Base-by-base conservation (phyloP, 1,140 invertebrate species). In the Laodelphax striatellus region DNA sequence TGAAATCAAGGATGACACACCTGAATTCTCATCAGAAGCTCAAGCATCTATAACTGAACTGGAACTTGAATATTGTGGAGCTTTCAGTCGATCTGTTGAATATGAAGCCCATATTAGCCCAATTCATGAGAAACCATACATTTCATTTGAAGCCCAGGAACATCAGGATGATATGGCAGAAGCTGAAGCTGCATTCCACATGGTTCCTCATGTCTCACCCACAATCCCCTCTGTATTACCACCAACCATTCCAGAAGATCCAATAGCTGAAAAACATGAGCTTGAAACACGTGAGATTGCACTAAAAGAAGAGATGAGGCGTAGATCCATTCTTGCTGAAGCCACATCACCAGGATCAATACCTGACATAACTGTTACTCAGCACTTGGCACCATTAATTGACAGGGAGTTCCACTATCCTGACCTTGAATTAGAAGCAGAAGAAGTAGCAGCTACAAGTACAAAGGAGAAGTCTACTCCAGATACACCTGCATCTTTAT, bases 361-460 rank as follows among this genome's bases (percentile, higher is more conserved):
- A 64, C 84, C 84, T 19, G 82, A 84, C 67, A 87, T 86, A 56
- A 85, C 79, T 66, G 77, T 86, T 13, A 86, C 84, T 3, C 77
- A 85, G 67, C 80, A 85, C 65, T 75, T 81, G 71, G 70, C 76
- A 53, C 77, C 77, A 31, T 65, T 76, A 50, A 65, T 70, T 16
- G 72, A 77, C 57, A 67, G 68, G 60, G 72, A 70, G 41, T 79
- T 76, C 65, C 68, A 69, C 38, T 79, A 80, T 67, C 75, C 77
- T 24, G 79, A 80, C 63, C 70, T 77, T 56, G 76, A 78, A 63
- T 63, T 75, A 54, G 75, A 77, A 43, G 58, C 63, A 50, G 56
- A 43, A 54, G 50, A 22, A 11, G 44, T 46, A 53, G 56, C 43
- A 61, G 34, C 34, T 46, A 68, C 66, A 60, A 61, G 61, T 52